phyloP scores from a whole-genome alignment of 1,140 invertebrate species.

The Papilio dardanus region DNA sequence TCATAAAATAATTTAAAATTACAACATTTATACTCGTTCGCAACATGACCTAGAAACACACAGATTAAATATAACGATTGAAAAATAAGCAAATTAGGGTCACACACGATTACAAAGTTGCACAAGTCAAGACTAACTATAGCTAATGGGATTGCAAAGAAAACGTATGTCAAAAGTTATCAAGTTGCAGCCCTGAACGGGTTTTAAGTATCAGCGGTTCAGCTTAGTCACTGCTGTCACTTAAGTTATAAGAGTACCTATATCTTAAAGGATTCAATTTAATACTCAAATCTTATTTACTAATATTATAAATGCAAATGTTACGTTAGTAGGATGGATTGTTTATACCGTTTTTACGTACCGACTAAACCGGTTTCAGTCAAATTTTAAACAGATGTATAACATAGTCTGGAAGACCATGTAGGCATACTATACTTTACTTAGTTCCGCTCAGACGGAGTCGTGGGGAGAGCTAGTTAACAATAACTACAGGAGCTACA shows the following conservation, averaged over 20 bases:
- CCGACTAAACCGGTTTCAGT: no score
- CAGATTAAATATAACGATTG: conserved; percentile 28
- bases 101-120: conserved; percentile 15
- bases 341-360: no score
- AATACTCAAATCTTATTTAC: background rate
- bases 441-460: no score
- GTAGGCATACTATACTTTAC: no score
- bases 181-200: background rate
- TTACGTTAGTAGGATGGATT: no score
- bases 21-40: background rate
- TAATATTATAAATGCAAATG: no score
- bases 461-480: no score
- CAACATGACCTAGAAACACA: background rate
- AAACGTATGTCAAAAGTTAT: background rate
- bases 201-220: background rate
- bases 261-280: background rate
- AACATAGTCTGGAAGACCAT: no score
- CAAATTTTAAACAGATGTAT: no score
- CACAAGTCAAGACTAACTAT: conserved; percentile 1
- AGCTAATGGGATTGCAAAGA: background rate
- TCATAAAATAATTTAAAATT: conserved; percentile 32
- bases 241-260: no score
- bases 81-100: conserved; percentile 23
- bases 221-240: background rate
- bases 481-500: no score